Evolutionary conservation across 1,140 invertebrate genomes (phyloP).

Genomic region (Aporrectodea caliginosa): DNA sequence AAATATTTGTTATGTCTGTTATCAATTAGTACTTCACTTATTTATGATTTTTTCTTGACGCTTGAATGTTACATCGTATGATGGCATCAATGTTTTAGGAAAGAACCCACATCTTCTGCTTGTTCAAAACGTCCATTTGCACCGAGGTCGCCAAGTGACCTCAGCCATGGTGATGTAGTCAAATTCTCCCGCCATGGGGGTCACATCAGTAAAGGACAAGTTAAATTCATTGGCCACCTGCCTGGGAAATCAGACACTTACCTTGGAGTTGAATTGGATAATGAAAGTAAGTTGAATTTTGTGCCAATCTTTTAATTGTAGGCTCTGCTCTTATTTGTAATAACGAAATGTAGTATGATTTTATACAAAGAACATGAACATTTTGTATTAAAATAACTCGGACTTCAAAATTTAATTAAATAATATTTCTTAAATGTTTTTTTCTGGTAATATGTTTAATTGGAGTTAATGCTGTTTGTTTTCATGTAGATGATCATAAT

Average conservation of each 20-base stretch:
- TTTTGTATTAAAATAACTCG: neutral
- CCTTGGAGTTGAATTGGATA: constrained; percentile 53
- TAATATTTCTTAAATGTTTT: constrained; percentile 10
- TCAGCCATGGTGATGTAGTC: constrained; percentile 49
- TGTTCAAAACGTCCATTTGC: constrained; percentile 46
- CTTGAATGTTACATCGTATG: too few relatives aligned
- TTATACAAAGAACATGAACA: too few relatives aligned
- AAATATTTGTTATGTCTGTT: too few relatives aligned
- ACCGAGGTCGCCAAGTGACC: constrained; percentile 48
- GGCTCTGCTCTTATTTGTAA: neutral
- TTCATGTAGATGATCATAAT: too few relatives aligned
- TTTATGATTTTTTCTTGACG: too few relatives aligned
- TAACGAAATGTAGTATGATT: too few relatives aligned
- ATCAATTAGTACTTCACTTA: too few relatives aligned
- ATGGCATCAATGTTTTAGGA: too few relatives aligned
- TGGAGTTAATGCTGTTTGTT: neutral
- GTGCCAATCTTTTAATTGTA: neutral
- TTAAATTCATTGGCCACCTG: constrained; percentile 54
- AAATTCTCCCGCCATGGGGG: constrained; percentile 55
- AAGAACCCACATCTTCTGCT: neutral
- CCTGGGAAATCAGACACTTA: constrained; percentile 51
- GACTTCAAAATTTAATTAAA: neutral
- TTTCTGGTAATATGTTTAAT: neutral
- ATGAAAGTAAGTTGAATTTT: constrained; percentile 50
- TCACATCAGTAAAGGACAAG: constrained; percentile 50